Percentiles rank a stretch among this genome's conserved stretches.
Evolutionary conservation across 2,113 vertebrate genomes (phyloP).

Genomic region (Barbus barbus): DNA sequence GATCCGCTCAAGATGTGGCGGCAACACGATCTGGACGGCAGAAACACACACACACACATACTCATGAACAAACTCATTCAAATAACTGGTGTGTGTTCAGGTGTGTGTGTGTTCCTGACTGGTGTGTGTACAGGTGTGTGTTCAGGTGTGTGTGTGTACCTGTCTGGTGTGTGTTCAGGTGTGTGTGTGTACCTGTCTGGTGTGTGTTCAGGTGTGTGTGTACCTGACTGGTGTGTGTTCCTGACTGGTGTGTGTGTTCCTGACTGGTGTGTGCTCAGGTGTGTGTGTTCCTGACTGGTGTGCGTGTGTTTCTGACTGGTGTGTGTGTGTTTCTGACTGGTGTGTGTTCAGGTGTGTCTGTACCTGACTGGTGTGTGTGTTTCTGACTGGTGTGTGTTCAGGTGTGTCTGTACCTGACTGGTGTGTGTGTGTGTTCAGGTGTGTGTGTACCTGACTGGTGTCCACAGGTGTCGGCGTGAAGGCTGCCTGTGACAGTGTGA

Average conservation of each 20-base stretch:
- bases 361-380: too few species aligned
- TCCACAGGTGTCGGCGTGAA: constrained; percentile 93
- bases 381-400: not conserved
- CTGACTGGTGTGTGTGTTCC: constrained; percentile 60
- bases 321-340: too few species aligned
- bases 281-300: too few species aligned
- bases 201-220: not conserved
- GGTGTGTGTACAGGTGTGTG: too few species aligned
- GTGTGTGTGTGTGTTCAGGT: not conserved
- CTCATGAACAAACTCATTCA: not conserved
- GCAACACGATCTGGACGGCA: constrained; percentile 82
- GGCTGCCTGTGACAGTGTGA: constrained; percentile 89
- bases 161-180: constrained; percentile 69
- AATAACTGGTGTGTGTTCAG: not conserved
- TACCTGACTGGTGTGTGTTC: not conserved
- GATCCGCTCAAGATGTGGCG: constrained; percentile 90
- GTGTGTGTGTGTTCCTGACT: not conserved
- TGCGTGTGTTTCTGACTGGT: not conserved
- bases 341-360: too few species aligned
- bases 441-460: constrained; percentile 63
- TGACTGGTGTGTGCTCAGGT: constrained; percentile 68
- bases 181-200: not conserved
- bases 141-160: not conserved
- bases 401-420: too few species aligned
- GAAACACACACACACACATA: not conserved